Conservation (phyloP, 2,888 invertebrate species). For the Synanthedon vespiformis region DNA sequence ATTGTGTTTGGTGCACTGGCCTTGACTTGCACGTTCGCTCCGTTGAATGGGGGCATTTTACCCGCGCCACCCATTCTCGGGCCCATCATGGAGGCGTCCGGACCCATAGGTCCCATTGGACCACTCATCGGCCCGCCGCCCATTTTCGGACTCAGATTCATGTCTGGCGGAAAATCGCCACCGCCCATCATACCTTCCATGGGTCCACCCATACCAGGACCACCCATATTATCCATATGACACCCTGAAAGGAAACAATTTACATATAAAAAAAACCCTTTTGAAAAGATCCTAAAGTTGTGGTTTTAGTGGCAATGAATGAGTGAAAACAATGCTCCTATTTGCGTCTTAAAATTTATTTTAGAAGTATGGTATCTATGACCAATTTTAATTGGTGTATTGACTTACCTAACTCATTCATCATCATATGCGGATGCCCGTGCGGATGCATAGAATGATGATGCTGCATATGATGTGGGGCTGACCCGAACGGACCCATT, state of each 20-base stretch:
- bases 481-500: conserved; percentile 52
- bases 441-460: conserved; percentile 62
- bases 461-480: conserved; percentile 60
- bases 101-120: conserved; percentile 64
- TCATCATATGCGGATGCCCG: conserved; percentile 64
- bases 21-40: conserved; percentile 89
- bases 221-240: conserved; percentile 66
- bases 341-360: too few relatives aligned
- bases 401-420: conserved; percentile 58
- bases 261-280: too few relatives aligned
- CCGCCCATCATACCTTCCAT: conserved; percentile 69
- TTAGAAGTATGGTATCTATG: too few relatives aligned
- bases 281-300: too few relatives aligned
- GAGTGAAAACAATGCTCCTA: too few relatives aligned
- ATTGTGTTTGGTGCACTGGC: conserved; percentile 98
- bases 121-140: conserved; percentile 66
- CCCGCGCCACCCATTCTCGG: conserved; percentile 72
- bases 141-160: conserved; percentile 77
- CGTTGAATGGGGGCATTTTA: conserved; percentile 71
- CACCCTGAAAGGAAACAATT: conserved; percentile 35
- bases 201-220: conserved; percentile 64
- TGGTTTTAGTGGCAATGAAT: too few relatives aligned
- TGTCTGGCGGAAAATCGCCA: conserved; percentile 61
- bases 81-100: conserved; percentile 74
- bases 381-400: neutral